Evolutionary conservation across 2,888 invertebrate genomes (phyloP).

Genomic region (Dynastes grantii): DNA sequence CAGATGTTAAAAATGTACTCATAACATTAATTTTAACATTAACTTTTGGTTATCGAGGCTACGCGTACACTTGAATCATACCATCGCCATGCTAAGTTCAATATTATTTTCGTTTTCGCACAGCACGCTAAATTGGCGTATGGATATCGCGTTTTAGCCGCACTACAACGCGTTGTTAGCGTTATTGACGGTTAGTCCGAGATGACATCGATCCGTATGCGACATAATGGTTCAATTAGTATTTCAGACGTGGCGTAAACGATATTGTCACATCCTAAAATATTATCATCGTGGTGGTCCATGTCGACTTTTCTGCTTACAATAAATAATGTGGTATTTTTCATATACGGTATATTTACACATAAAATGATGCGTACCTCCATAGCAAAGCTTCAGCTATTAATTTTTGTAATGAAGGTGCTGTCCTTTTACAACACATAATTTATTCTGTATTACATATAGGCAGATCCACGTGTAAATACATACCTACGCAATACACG

Average conservation of each 20-base stretch:
- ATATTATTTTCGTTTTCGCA: conserved; percentile 44
- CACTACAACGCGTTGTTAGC: conserved; percentile 33
- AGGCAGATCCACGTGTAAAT: background rate
- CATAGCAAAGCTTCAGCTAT: background rate
- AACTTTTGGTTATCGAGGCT: conserved; percentile 40
- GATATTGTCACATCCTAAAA: conserved; percentile 47
- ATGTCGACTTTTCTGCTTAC: conserved; percentile 5
- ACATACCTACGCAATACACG: background rate
- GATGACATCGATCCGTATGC: conserved; percentile 45
- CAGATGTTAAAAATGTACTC: too few relatives aligned
- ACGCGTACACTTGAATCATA: conserved; percentile 38
- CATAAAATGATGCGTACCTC: conserved; percentile 12
- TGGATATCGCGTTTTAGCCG: conserved; percentile 35
- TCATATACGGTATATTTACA: conserved; percentile 29
- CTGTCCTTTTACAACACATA: background rate
- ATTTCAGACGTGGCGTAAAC: conserved; percentile 31
- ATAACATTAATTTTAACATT: conserved; percentile 5
- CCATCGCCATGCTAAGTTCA: conserved; percentile 24
- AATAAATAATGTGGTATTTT: conserved; percentile 6
- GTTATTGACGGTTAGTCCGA: conserved; percentile 37
- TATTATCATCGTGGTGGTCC: conserved; percentile 42
- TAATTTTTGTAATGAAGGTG: background rate
- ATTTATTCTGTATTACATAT: background rate
- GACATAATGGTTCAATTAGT: conserved; percentile 45
- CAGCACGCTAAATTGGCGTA: conserved; percentile 37